phyloP scores from a whole-genome alignment of 2,113 vertebrate genomes.

The Scomber scombrus region DNA sequence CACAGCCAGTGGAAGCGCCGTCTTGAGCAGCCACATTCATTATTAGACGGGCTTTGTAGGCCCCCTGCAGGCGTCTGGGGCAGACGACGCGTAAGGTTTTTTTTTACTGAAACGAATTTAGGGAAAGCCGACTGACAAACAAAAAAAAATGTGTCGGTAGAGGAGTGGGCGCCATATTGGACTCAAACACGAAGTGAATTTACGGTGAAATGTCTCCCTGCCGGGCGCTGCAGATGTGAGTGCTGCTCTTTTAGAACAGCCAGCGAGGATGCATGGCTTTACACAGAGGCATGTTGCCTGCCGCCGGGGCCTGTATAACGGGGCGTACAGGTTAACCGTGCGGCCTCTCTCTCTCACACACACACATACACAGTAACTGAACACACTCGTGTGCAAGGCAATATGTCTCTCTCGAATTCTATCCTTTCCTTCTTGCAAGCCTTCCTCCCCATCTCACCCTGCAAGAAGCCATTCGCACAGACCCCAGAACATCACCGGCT shows the following conservation, averaged over 20 bases:
- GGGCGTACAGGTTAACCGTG: not conserved
- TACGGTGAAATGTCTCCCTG: conserved; percentile 30
- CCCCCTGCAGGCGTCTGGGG: conserved; percentile 82
- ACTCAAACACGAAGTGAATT: conserved; percentile 61
- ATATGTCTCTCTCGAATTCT: conserved; percentile 53
- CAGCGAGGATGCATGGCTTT: conserved; percentile 35
- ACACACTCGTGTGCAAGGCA: conserved; percentile 20
- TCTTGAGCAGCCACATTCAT: conserved; percentile 29
- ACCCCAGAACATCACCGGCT: conserved; percentile 83
- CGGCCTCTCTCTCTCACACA: not conserved
- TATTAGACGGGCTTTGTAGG: conserved; percentile 64
- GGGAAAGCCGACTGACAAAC: conserved; percentile 79
- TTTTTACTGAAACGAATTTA: conserved; percentile 77
- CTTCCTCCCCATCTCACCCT: conserved; percentile 69
- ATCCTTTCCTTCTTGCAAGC: conserved; percentile 51
- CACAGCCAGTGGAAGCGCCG: conserved; percentile 40
- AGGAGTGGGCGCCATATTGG: conserved; percentile 87
- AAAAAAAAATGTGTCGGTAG: conserved; percentile 76
- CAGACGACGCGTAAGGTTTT: conserved; percentile 43
- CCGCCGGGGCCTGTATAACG: conserved; percentile 26
- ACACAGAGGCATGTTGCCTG: conserved; percentile 27
- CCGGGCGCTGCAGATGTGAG: conserved; percentile 40
- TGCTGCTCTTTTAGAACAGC: not conserved
- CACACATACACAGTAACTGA: not conserved
- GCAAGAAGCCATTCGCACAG: conserved; percentile 82